Evolutionary conservation across 2,888 invertebrate genomes (phyloP).

Genomic region (Spialia ferax): DNA sequence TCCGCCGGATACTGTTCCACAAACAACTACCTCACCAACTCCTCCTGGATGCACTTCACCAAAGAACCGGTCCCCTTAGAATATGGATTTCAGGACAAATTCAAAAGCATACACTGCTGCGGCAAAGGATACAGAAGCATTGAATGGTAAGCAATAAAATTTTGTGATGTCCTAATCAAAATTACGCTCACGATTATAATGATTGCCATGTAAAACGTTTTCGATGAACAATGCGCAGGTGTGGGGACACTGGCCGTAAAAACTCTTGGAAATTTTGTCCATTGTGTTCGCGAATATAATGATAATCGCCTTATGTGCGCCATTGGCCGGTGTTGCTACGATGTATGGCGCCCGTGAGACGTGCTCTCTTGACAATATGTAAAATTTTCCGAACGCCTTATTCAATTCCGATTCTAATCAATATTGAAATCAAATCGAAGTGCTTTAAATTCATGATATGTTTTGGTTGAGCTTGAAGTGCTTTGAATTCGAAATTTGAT

Average conservation of each 20-base stretch:
- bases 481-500: not conserved
- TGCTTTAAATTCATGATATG: not conserved
- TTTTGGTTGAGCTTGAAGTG: not conserved
- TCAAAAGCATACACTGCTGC: constrained; percentile 93
- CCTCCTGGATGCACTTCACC: constrained; percentile 90
- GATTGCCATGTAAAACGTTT: constrained; percentile 53
- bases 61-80: constrained; percentile 90
- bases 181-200: constrained; percentile 52
- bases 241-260: constrained; percentile 82
- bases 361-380: constrained; percentile 23
- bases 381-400: constrained; percentile 25
- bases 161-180: constrained; percentile 46
- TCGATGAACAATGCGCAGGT: constrained; percentile 85
- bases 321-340: constrained; percentile 6
- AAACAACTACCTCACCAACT: constrained; percentile 85
- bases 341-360: constrained; percentile 19
- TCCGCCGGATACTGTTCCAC: constrained; percentile 86
- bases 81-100: constrained; percentile 89
- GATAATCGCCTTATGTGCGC: constrained; percentile 54
- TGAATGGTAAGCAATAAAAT: constrained; percentile 89
- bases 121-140: constrained; percentile 92
- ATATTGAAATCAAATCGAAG: constrained; percentile 26
- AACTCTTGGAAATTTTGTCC: constrained; percentile 66
- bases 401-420: constrained; percentile 16
- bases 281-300: constrained; percentile 72